Conservation (phyloP, 2,797 vertebrate genomes). For the Sphaeramia orbicularis region DNA sequence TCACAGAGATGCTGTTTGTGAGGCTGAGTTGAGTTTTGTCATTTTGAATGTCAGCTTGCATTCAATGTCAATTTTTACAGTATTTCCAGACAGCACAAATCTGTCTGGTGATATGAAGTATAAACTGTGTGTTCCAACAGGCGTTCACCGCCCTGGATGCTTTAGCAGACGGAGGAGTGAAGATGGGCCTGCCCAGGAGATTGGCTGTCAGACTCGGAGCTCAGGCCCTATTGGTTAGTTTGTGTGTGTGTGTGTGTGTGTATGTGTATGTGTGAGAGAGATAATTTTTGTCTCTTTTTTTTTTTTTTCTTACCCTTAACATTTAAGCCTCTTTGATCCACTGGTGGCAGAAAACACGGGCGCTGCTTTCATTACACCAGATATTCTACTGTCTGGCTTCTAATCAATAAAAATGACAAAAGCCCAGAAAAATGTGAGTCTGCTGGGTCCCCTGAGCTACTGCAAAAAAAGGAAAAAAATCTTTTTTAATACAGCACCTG, state of each 20-base stretch:
- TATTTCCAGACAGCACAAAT: too few relatives aligned
- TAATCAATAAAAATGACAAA: constrained; percentile 24
- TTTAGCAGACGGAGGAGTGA: constrained; percentile 95
- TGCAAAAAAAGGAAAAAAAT: neutral
- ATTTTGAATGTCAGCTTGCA: too few relatives aligned
- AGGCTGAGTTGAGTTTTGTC: neutral
- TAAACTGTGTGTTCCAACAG: constrained; percentile 71
- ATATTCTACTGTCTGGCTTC: constrained; percentile 20
- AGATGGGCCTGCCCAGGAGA: constrained; percentile 96
- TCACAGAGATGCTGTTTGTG: neutral
- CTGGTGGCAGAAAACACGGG: constrained; percentile 15
- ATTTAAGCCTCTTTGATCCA: constrained; percentile 11
- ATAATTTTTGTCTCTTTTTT: constrained; percentile 1
- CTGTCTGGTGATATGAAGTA: neutral
- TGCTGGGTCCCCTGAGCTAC: neutral
- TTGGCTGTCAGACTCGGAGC: constrained; percentile 94
- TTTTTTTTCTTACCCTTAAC: neutral
- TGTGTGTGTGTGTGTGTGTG: constrained; percentile 3
- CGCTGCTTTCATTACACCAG: constrained; percentile 19
- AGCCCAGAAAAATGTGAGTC: constrained; percentile 16
- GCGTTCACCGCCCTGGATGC: constrained; percentile 96
- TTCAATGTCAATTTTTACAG: too few relatives aligned
- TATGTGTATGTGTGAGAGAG: constrained; percentile 4
- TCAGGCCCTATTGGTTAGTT: constrained; percentile 93
- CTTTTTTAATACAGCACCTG: constrained; percentile 17